These are phyloP conservation scores for Falco cherrug DNA, from an alignment of 2,797 vertebrate species.

Conservation along the genomic window DNA sequence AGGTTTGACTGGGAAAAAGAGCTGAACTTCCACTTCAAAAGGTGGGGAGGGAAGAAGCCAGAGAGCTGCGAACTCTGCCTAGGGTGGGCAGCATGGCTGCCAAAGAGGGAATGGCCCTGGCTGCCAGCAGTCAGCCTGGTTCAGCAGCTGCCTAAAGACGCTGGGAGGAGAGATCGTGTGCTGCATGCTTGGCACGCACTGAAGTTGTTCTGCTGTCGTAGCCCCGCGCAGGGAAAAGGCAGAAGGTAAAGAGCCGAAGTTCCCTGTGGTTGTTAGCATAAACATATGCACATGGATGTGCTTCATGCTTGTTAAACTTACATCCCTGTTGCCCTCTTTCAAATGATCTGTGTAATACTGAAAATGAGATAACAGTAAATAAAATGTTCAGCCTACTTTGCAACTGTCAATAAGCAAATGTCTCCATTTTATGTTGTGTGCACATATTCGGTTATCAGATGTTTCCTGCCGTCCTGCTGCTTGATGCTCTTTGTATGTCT, in stretches of 20 bases:
- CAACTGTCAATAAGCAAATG: slow-evolving; percentile 12
- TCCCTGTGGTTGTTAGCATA: neutral
- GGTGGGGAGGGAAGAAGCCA: neutral
- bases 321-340: slow-evolving; percentile 2
- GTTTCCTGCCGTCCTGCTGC: neutral
- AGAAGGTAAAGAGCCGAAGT: slow-evolving; percentile 10
- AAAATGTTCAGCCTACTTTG: neutral
- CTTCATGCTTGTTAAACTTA: slow-evolving; percentile 38
- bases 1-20: neutral
- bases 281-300: neutral
- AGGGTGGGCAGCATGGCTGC: neutral
- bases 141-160: neutral
- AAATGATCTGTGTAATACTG: slow-evolving; percentile 33
- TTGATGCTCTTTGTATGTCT: neutral
- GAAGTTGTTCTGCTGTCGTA: neutral
- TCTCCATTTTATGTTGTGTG: neutral
- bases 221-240: neutral
- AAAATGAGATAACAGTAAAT: slow-evolving; percentile 33
- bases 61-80: neutral
- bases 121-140: neutral
- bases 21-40: neutral
- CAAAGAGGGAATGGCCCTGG: neutral
- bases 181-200: neutral
- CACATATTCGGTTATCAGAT: neutral
- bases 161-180: neutral